Conservation (phyloP, 2,113 vertebrate genomes). For the Rhinoderma darwinii region DNA sequence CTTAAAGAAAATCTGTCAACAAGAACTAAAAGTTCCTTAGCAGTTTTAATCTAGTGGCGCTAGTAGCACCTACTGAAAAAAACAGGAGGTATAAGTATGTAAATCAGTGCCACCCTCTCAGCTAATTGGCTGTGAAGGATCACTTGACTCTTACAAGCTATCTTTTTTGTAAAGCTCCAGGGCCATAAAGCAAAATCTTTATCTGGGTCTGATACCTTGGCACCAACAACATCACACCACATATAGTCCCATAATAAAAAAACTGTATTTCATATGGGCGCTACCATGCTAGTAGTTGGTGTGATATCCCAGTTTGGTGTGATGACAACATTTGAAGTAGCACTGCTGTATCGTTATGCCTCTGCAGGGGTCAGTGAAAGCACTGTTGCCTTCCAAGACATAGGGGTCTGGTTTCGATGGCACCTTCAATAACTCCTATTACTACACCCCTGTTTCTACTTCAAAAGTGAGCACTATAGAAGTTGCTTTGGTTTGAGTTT, state of each 20-base stretch:
- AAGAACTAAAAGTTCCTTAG: no score
- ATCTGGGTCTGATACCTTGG: neutral
- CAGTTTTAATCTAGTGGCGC: neutral
- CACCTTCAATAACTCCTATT: neutral
- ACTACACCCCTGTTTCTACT: neutral
- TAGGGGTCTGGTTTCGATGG: neutral
- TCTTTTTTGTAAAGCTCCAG: neutral
- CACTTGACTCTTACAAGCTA: neutral
- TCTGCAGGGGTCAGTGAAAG: no score
- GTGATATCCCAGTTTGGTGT: no score
- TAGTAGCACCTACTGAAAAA: neutral
- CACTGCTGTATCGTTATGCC: no score
- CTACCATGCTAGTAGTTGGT: no score
- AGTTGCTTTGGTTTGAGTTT: neutral
- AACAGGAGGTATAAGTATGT: no score
- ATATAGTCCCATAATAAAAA: no score
- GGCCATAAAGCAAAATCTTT: neutral
- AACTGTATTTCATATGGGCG: no score
- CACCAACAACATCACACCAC: neutral
- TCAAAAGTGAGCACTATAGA: neutral
- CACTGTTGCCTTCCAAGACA: no score
- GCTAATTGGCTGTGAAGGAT: no score
- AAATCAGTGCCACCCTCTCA: no score
- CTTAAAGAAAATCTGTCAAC: neutral
- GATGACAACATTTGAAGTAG: no score